Percentiles rank a stretch among this genome's conserved stretches.
These are phyloP conservation scores for Vanessa tameamea DNA, from an alignment of 1,140 invertebrate species.

Conservation along the genomic window DNA sequence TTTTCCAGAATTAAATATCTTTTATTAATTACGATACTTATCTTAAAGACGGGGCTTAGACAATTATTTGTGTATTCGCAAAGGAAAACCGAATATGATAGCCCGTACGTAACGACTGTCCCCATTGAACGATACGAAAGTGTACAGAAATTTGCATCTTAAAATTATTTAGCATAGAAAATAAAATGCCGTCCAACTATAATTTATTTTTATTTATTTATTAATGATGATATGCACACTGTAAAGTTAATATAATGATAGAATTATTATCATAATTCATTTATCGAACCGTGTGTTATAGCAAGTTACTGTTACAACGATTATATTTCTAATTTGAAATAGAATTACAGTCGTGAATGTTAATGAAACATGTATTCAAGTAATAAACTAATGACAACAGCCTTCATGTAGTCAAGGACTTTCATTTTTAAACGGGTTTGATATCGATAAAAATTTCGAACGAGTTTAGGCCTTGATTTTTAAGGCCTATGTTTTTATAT, in stretches of 20 bases:
- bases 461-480: no score
- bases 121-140: not conserved
- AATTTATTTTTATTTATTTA: no score
- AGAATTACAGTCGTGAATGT: slow-evolving; percentile 25
- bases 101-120: not conserved
- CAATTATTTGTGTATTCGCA: slow-evolving; percentile 51
- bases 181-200: not conserved
- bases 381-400: slow-evolving; percentile 8
- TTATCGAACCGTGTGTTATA: slow-evolving; percentile 31
- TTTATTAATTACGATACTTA: slow-evolving; percentile 71
- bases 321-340: slow-evolving; percentile 31
- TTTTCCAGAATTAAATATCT: slow-evolving; percentile 59
- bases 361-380: slow-evolving; percentile 20
- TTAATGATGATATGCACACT: slow-evolving; percentile 4
- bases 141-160: not conserved
- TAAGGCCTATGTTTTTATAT: no score
- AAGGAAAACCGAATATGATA: slow-evolving; percentile 33
- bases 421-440: slow-evolving; percentile 3
- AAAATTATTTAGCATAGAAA: not conserved
- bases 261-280: slow-evolving; percentile 36
- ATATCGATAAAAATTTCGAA: not conserved
- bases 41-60: slow-evolving; percentile 46
- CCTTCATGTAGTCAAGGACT: slow-evolving; percentile 2
- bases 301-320: slow-evolving; percentile 34
- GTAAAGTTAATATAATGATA: slow-evolving; percentile 32